Evolutionary conservation across 2,888 invertebrate species (phyloP).

Genomic region (Leptinotarsa tumamoca): DNA sequence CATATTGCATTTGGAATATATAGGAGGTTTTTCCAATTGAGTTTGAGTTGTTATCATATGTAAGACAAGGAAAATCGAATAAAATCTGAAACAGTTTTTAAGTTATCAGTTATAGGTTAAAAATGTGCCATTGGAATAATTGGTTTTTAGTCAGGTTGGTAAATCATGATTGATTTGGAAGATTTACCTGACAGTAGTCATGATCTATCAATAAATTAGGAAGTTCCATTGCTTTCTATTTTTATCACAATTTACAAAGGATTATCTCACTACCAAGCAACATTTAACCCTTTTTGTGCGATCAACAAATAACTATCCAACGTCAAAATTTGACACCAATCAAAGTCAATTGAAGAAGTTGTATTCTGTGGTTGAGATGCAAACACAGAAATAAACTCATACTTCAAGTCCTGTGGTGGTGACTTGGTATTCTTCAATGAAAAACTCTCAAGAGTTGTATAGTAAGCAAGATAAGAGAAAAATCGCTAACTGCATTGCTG

Average conservation of each 20-base stretch:
- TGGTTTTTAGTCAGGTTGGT: background rate
- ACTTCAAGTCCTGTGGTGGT: too few relatives aligned
- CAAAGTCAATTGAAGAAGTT: too few relatives aligned
- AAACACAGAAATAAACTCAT: too few relatives aligned
- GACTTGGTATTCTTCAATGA: too few relatives aligned
- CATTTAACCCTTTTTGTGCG: background rate
- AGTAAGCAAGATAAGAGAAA: too few relatives aligned
- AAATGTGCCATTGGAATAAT: background rate
- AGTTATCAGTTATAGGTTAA: background rate
- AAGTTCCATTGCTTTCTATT: background rate
- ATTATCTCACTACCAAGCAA: background rate
- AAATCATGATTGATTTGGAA: background rate
- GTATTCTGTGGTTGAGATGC: too few relatives aligned
- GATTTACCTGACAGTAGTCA: slow-evolving; percentile 13
- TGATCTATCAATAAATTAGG: slow-evolving; percentile 17
- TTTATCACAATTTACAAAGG: background rate
- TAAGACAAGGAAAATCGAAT: background rate
- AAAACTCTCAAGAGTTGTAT: too few relatives aligned
- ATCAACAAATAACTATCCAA: too few relatives aligned
- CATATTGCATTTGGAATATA: too few relatives aligned
- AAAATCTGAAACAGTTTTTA: background rate
- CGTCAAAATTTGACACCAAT: too few relatives aligned
- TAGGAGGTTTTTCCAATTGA: background rate
- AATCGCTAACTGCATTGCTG: too few relatives aligned
- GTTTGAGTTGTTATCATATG: background rate